Conservation (phyloP, 2,113 vertebrate species). For the Neolamprologus hecqui region DNA sequence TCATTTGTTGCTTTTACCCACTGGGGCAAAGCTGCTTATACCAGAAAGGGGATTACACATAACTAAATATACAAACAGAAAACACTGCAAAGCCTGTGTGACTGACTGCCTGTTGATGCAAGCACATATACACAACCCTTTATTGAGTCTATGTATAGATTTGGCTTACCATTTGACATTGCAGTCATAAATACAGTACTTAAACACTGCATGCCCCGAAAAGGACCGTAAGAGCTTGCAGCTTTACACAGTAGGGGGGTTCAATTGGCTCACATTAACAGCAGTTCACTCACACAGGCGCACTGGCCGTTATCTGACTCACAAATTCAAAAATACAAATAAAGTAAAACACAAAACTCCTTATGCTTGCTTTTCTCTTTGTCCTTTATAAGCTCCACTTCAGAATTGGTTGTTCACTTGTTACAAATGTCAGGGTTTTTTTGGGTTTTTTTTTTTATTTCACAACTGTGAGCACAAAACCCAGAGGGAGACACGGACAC, state of each 20-base stretch:
- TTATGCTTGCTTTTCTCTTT: not conserved
- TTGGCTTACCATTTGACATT: not conserved
- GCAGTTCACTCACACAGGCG: not conserved
- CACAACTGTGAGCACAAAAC: not conserved
- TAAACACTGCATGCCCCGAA: not conserved
- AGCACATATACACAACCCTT: not conserved
- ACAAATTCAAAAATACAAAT: not conserved
- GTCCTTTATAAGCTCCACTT: not conserved
- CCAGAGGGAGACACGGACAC: slow-evolving; percentile 5
- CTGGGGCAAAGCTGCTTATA: slow-evolving; percentile 49
- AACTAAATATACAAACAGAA: slow-evolving; percentile 39
- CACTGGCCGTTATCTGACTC: not conserved
- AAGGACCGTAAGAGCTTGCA: not conserved
- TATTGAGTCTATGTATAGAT: slow-evolving; percentile 4
- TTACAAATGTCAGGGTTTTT: not conserved
- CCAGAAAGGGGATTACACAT: slow-evolving; percentile 47
- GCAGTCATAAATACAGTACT: not conserved
- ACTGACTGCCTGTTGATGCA: not conserved
- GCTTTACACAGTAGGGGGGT: not conserved
- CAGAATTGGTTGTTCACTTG: not conserved
- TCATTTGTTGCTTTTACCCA: slow-evolving; percentile 29
- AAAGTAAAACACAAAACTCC: not conserved
- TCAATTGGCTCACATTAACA: not conserved
- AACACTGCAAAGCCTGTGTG: slow-evolving; percentile 16
- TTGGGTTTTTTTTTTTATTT: not conserved